A percentile compares a stretch with the other conserved stretches of the same genome.
Evolutionary conservation across 2,797 vertebrate genomes (phyloP).

Genomic region (Sebastiscus tertius): DNA sequence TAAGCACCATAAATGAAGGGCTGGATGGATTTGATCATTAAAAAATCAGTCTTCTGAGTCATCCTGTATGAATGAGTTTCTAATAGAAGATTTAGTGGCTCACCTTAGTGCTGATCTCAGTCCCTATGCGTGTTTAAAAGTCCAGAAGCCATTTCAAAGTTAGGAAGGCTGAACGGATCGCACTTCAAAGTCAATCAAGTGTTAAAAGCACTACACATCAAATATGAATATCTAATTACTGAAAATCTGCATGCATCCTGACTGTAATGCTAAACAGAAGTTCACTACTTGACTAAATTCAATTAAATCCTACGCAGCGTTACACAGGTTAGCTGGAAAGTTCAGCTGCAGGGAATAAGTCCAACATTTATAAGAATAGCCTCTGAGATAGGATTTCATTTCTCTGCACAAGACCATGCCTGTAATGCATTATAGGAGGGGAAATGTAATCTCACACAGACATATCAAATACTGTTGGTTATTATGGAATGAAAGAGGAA

Average conservation of each 20-base stretch:
- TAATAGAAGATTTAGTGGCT: background rate
- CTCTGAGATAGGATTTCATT: constrained; percentile 45
- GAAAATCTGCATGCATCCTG: background rate
- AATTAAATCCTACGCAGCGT: background rate
- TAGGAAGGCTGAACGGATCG: constrained; percentile 4
- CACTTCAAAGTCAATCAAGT: constrained; percentile 8
- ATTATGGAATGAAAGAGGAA: constrained; percentile 37
- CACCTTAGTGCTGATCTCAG: background rate
- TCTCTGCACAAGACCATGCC: constrained; percentile 19
- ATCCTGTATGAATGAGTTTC: constrained; percentile 14
- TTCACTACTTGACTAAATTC: background rate
- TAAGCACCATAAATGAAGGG: constrained; percentile 1
- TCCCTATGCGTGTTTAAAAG: background rate
- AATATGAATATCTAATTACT: background rate
- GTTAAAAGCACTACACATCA: background rate
- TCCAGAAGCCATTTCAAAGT: background rate
- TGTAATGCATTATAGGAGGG: constrained; percentile 31
- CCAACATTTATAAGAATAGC: constrained; percentile 28
- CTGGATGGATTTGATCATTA: constrained; percentile 15
- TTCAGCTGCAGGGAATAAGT: constrained; percentile 6
- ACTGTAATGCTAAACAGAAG: background rate
- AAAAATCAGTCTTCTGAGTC: constrained; percentile 15
- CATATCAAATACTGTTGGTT: constrained; percentile 43
- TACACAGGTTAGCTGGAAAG: background rate
- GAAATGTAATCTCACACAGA: constrained; percentile 41